Evolutionary conservation across 2,113 vertebrate genomes (phyloP).

Genomic region (Ursus arctos): DNA sequence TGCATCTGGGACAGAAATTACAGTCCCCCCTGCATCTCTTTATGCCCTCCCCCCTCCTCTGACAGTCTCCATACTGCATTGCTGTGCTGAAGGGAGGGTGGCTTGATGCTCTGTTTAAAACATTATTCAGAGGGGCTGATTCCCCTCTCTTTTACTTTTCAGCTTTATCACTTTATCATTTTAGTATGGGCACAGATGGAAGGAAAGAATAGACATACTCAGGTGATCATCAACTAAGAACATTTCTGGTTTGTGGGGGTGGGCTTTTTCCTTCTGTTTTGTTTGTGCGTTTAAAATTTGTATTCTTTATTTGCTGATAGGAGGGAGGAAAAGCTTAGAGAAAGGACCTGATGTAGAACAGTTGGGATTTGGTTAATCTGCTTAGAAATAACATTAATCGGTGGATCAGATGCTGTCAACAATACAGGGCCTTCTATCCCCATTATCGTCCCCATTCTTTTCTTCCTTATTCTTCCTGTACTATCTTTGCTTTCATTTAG

Average conservation of each 20-base stretch:
- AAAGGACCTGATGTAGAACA: slow-evolving; percentile 87
- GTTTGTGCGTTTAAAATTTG: slow-evolving; percentile 72
- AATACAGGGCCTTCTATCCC: slow-evolving; percentile 77
- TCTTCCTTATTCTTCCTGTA: slow-evolving; percentile 63
- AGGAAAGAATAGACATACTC: background rate
- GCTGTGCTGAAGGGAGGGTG: background rate
- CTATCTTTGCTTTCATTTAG: slow-evolving; percentile 67
- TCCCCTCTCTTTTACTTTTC: background rate
- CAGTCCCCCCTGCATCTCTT: background rate
- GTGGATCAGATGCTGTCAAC: slow-evolving; percentile 86
- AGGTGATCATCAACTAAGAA: background rate
- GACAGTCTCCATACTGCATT: background rate
- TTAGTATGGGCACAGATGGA: background rate
- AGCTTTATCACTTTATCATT: background rate
- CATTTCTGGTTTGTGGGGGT: slow-evolving; percentile 24
- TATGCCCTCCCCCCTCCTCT: background rate
- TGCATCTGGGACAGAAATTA: slow-evolving; percentile 45
- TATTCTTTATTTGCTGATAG: slow-evolving; percentile 74
- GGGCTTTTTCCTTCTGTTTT: slow-evolving; percentile 16
- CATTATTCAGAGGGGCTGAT: background rate
- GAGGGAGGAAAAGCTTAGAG: slow-evolving; percentile 85
- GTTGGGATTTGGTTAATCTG: slow-evolving; percentile 90
- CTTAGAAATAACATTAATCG: slow-evolving; percentile 90
- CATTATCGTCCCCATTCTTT: slow-evolving; percentile 59
- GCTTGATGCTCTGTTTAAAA: background rate